A percentile compares a stretch with the other conserved stretches of the same genome.
Evolutionary conservation across 1,140 invertebrate genomes (phyloP).

Genomic region (Macrosteles quadrilineatus): DNA sequence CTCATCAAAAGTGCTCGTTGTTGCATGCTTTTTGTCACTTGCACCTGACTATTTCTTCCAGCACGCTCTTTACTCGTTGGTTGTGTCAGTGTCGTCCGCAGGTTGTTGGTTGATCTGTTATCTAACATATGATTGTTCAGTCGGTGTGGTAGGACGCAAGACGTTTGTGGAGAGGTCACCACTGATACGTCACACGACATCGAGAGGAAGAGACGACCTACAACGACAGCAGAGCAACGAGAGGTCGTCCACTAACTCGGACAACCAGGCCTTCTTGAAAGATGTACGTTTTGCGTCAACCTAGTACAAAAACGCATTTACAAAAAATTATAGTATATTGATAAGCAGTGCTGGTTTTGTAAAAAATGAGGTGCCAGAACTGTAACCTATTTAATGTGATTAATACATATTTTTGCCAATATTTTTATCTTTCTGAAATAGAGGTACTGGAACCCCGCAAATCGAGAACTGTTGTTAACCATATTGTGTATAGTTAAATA

Average conservation of each 20-base stretch:
- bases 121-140: not conserved
- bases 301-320: too few species aligned
- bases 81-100: not conserved
- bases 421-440: too few species aligned
- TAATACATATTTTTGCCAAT: too few species aligned
- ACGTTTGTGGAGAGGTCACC: constrained; percentile 87
- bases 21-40: not conserved
- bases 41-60: not conserved
- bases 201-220: constrained; percentile 57
- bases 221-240: constrained; percentile 66
- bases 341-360: too few species aligned
- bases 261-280: constrained; percentile 86
- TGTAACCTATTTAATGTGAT: too few species aligned
- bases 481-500: too few species aligned
- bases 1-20: too few species aligned
- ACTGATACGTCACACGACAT: constrained; percentile 78
- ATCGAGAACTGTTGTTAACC: too few species aligned
- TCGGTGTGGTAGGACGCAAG: constrained; percentile 60
- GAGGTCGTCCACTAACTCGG: constrained; percentile 71
- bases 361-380: too few species aligned
- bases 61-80: not conserved
- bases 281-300: constrained; percentile 68
- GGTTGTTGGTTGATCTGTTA: not conserved
- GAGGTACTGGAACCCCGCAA: too few species aligned
- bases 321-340: too few species aligned